These are phyloP conservation scores for Phalacrocorax pelagicus DNA, from an alignment of 2,113 vertebrate species.

Conservation along the genomic window DNA sequence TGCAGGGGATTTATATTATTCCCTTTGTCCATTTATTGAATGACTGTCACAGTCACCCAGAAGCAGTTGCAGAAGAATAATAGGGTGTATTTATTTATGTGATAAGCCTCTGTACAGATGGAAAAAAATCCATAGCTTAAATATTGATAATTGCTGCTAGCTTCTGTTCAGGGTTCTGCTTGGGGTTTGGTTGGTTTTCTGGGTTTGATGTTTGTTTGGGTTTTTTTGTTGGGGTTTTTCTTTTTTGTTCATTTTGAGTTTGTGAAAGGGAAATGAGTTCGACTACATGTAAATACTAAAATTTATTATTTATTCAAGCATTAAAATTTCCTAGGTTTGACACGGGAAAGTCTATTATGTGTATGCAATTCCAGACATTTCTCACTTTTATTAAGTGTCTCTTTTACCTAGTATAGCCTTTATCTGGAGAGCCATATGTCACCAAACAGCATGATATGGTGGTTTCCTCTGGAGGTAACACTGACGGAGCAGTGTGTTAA, in stretches of 20 bases:
- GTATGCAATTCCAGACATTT: background rate
- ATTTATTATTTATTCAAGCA: background rate
- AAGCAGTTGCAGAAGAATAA: conserved; percentile 71
- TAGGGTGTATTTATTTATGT: conserved; percentile 70
- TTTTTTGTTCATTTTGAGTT: background rate
- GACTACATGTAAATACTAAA: background rate
- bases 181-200: background rate
- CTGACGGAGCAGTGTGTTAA: background rate
- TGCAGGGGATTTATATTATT: conserved; percentile 71
- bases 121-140: conserved; percentile 64
- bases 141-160: conserved; percentile 49
- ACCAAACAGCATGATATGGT: accelerated
- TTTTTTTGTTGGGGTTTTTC: background rate
- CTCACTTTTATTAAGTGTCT: background rate
- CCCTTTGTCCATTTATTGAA: conserved; percentile 72
- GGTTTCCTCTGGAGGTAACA: background rate
- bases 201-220: too few relatives aligned
- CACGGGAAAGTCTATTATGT: background rate
- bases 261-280: background rate
- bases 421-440: background rate
- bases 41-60: conserved; percentile 69
- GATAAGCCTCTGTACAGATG: conserved; percentile 57
- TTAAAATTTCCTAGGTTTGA: background rate
- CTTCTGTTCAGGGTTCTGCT: background rate
- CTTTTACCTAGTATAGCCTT: background rate